These are phyloP conservation scores for Eudasyphora cyanicolor DNA, from an alignment of 2,888 invertebrate species.

Conservation along the genomic window DNA sequence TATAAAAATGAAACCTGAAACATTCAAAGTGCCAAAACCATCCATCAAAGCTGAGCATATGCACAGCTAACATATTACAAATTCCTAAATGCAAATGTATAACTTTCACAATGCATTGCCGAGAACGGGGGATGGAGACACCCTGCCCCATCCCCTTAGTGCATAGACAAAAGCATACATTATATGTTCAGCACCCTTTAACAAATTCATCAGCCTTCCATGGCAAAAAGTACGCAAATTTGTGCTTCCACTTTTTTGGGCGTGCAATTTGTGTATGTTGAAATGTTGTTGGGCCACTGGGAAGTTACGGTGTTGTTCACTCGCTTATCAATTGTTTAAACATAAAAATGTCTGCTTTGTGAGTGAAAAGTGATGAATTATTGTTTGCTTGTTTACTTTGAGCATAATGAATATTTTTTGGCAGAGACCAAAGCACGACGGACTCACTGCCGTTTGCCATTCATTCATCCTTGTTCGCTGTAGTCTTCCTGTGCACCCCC, in stretches of 20 bases:
- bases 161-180: neutral
- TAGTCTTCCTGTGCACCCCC: neutral
- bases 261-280: neutral
- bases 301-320: slow-evolving; percentile 4
- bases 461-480: neutral
- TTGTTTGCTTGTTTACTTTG: slow-evolving; percentile 28
- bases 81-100: neutral
- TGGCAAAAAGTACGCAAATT: neutral
- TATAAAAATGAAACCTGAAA: slow-evolving; percentile 25
- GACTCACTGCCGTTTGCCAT: neutral
- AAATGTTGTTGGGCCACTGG: neutral
- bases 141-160: neutral
- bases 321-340: slow-evolving; percentile 33
- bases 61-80: neutral
- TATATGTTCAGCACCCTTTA: neutral
- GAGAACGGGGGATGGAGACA: neutral
- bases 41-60: neutral
- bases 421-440: neutral
- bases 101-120: slow-evolving; percentile 1
- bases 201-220: neutral
- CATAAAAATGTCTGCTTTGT: slow-evolving; percentile 25
- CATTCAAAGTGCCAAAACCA: neutral
- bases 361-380: slow-evolving; percentile 29
- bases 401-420: slow-evolving; percentile 29
- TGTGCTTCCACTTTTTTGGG: neutral